Evolutionary conservation across 2,113 vertebrate genomes (phyloP).

Genomic region (Orientallactaga bullata): DNA sequence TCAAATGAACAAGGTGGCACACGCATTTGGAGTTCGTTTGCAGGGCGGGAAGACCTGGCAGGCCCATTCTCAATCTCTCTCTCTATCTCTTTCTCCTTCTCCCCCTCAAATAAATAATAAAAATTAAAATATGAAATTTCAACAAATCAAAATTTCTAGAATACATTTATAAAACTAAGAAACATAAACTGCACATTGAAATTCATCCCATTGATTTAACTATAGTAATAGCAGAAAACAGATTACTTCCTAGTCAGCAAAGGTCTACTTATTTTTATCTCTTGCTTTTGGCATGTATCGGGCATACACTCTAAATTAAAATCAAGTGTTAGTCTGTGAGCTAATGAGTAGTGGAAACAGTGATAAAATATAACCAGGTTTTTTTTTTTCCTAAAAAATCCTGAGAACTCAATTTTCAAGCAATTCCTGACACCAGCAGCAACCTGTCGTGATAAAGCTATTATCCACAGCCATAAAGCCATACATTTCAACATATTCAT

Average conservation of each 20-base stretch:
- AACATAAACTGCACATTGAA: conserved; percentile 29
- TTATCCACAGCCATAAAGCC: background rate
- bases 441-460: background rate
- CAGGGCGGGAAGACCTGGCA: no score
- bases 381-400: background rate
- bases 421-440: background rate
- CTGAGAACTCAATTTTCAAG: background rate
- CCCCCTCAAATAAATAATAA: no score
- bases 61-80: no score
- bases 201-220: conserved; percentile 7
- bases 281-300: background rate
- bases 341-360: no score
- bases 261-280: background rate
- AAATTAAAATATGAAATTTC: background rate
- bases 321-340: background rate
- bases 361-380: no score
- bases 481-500: background rate
- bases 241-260: background rate
- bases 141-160: conserved; percentile 34
- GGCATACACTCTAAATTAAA: conserved; percentile 14
- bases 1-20: no score
- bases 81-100: no score
- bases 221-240: background rate
- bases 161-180: conserved; percentile 27
- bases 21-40: no score